A percentile compares a stretch with the other conserved stretches of the same genome.
phyloP scores from a whole-genome alignment of 2,888 invertebrate species.

The Smittia sp. region DNA sequence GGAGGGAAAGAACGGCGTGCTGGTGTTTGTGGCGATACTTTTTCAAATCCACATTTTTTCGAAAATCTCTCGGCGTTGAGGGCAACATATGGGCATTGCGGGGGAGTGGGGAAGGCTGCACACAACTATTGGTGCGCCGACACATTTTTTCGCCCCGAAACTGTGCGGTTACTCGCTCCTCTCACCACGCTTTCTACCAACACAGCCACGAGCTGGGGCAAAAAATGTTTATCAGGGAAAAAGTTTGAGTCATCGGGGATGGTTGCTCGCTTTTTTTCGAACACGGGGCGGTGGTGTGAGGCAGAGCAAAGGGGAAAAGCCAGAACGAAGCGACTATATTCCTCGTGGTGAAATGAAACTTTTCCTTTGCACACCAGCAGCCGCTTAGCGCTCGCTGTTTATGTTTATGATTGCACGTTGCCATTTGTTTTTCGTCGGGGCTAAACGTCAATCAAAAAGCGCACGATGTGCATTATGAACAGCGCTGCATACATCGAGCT shows the following conservation, averaged over 20 bases:
- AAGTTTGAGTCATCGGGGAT: constrained; percentile 7
- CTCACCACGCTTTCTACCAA: constrained; percentile 14
- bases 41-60: constrained; percentile 18
- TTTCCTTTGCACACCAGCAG: neutral
- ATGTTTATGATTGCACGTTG: constrained; percentile 16
- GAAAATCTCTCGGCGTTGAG: constrained; percentile 26
- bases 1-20: constrained; percentile 22
- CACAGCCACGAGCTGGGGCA: neutral
- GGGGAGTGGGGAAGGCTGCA: neutral
- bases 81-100: constrained; percentile 2
- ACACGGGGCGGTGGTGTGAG: constrained; percentile 12
- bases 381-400: neutral
- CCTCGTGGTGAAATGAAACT: constrained; percentile 21
- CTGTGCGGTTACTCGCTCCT: constrained; percentile 36
- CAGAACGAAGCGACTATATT: constrained; percentile 23
- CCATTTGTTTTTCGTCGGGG: neutral
- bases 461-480: constrained; percentile 2
- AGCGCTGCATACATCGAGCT: neutral
- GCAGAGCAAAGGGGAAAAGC: constrained; percentile 7
- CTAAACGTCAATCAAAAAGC: neutral
- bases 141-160: constrained; percentile 29
- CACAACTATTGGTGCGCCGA: constrained; percentile 27
- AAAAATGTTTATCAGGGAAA: neutral
- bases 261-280: constrained; percentile 4
- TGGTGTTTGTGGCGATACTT: constrained; percentile 29